These are phyloP conservation scores for Himalopsyche tibetana DNA, from an alignment of 2,888 invertebrate genomes.

Conservation along the genomic window DNA sequence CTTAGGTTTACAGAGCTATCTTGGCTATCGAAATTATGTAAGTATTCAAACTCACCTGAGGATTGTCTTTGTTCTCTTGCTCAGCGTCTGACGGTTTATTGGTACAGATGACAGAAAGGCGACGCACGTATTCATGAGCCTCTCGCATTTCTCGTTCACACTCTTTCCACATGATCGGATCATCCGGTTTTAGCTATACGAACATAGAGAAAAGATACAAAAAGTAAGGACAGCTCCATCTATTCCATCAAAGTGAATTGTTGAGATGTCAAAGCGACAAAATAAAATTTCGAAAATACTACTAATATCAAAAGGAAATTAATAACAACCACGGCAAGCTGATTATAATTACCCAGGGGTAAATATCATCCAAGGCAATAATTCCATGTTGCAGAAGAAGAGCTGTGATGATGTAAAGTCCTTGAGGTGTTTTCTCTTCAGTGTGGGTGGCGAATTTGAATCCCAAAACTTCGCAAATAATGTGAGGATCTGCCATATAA, in stretches of 20 bases:
- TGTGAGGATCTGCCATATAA: constrained; percentile 91
- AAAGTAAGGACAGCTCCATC: background rate
- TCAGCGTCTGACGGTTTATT: constrained; percentile 87
- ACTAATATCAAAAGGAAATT: too few relatives aligned
- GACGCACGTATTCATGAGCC: constrained; percentile 92
- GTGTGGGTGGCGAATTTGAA: constrained; percentile 90
- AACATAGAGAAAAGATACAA: constrained; percentile 9
- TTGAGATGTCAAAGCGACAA: too few relatives aligned
- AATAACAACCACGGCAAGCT: background rate
- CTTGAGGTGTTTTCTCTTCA: constrained; percentile 83
- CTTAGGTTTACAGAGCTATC: too few relatives aligned
- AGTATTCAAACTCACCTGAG: constrained; percentile 74
- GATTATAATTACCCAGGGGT: constrained; percentile 84
- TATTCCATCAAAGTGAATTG: too few relatives aligned
- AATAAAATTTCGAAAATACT: too few relatives aligned
- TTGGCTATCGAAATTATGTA: background rate
- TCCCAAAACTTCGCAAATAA: constrained; percentile 95
- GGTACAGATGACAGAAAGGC: constrained; percentile 88
- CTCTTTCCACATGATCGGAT: constrained; percentile 86
- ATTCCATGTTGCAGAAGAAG: constrained; percentile 91
- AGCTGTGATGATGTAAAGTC: constrained; percentile 93
- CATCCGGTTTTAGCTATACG: constrained; percentile 88
- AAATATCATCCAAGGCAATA: constrained; percentile 91
- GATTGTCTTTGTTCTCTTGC: constrained; percentile 83
- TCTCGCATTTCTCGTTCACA: constrained; percentile 89